phyloP scores from a whole-genome alignment of 2,797 vertebrate species.

The Octomys mimax region DNA sequence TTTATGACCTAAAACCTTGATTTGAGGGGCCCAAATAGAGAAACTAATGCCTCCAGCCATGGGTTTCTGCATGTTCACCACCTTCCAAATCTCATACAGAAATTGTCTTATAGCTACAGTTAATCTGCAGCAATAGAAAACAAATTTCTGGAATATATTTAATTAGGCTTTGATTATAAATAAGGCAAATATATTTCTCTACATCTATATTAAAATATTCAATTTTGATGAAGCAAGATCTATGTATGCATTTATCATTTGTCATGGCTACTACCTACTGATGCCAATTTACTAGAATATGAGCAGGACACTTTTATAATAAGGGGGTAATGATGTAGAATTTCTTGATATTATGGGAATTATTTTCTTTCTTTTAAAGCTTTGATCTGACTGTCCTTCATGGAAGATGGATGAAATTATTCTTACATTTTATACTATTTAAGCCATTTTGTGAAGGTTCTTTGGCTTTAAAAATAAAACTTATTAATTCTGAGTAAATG shows the following conservation, averaged over 20 bases:
- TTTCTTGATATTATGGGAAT: not conserved
- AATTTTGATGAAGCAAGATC: not conserved
- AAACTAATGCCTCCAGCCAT: not conserved
- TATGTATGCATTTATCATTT: not conserved
- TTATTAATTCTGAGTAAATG: slow-evolving; percentile 77
- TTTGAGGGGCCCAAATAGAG: not conserved
- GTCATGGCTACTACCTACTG: not conserved
- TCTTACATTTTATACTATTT: slow-evolving; percentile 75
- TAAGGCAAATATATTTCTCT: not conserved
- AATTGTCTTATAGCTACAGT: not conserved
- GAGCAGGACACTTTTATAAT: not conserved
- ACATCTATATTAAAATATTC: not conserved
- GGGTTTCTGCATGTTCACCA: fast-evolving
- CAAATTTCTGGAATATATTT: not conserved
- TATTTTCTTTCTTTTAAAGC: not conserved
- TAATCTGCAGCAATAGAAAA: not conserved
- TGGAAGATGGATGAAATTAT: slow-evolving; percentile 43
- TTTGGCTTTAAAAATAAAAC: slow-evolving; percentile 69
- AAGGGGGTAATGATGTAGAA: not conserved
- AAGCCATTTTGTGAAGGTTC: slow-evolving; percentile 66
- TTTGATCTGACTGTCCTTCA: slow-evolving; percentile 43
- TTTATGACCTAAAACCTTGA: not conserved
- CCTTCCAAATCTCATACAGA: not conserved
- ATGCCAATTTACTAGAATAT: not conserved
- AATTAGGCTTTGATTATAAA: not conserved